Percentiles rank a stretch among this genome's conserved stretches.
Evolutionary conservation across 2,113 vertebrate genomes (phyloP).

Genomic region (Vombatus ursinus): DNA sequence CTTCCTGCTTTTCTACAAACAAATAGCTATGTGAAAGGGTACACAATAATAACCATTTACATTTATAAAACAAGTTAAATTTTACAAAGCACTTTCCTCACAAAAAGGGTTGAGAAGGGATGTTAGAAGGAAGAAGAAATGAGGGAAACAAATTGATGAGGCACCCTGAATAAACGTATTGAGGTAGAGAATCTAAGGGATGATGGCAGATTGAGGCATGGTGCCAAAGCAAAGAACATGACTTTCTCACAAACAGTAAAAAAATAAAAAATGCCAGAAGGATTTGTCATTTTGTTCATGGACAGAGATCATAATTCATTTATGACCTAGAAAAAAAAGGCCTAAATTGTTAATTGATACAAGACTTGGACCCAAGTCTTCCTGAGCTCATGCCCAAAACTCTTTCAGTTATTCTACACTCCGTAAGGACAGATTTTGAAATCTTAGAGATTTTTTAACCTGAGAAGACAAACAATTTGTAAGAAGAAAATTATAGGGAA

Average conservation of each 20-base stretch:
- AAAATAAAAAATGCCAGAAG: background rate
- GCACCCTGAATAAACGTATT: background rate
- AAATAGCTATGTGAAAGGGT: background rate
- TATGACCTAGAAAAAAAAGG: too few species aligned
- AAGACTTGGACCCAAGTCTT: background rate
- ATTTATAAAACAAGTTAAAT: background rate
- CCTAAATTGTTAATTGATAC: background rate
- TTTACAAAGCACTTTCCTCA: background rate
- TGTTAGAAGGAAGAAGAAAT: background rate
- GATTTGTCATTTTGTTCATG: background rate
- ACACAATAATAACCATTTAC: background rate
- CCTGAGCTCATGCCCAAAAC: background rate
- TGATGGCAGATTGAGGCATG: too few species aligned
- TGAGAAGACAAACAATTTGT: slow-evolving; percentile 12
- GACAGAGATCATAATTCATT: background rate
- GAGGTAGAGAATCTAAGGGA: background rate
- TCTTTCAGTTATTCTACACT: background rate
- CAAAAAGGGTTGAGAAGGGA: background rate
- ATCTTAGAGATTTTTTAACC: background rate
- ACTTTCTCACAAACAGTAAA: background rate
- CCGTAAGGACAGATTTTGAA: background rate
- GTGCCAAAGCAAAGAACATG: background rate
- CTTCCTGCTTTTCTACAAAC: background rate
- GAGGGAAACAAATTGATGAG: background rate
- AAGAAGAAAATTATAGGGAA: slow-evolving; percentile 35